Evolutionary conservation across 2,113 vertebrate species (phyloP).

Genomic region (Chamaetylas fuelleborni): DNA sequence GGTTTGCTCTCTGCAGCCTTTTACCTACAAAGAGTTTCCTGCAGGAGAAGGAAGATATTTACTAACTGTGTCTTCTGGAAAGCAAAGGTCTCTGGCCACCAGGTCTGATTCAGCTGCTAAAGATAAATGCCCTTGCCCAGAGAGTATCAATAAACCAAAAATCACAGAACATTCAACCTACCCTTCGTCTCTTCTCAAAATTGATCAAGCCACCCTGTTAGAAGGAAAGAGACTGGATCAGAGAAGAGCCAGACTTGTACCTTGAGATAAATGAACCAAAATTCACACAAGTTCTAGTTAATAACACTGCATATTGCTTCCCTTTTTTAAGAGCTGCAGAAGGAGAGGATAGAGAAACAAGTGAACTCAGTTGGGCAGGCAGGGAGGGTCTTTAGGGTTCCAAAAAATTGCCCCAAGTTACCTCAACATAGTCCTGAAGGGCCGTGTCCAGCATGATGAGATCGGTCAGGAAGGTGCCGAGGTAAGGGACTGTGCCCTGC

Average conservation of each 20-base stretch:
- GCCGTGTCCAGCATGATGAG: slow-evolving; percentile 93
- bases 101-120: neutral
- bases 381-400: neutral
- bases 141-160: neutral
- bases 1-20: neutral
- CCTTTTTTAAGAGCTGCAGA: neutral
- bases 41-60: neutral
- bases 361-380: neutral
- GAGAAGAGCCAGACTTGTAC: neutral
- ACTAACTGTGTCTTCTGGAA: neutral
- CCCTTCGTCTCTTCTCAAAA: slow-evolving; percentile 93
- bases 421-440: slow-evolving; percentile 87
- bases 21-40: neutral
- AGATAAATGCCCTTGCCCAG: neutral
- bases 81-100: neutral
- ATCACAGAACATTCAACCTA: slow-evolving; percentile 62
- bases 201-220: slow-evolving; percentile 90
- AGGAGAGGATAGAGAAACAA: neutral
- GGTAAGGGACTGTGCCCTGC: slow-evolving; percentile 92
- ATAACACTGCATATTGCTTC: neutral
- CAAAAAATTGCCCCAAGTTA: slow-evolving; percentile 38
- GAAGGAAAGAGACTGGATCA: slow-evolving; percentile 21
- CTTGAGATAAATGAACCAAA: neutral
- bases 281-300: neutral
- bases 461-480: slow-evolving; percentile 92